Conservation (phyloP, 2,888 invertebrate species). For the Pterostichus madidus region DNA sequence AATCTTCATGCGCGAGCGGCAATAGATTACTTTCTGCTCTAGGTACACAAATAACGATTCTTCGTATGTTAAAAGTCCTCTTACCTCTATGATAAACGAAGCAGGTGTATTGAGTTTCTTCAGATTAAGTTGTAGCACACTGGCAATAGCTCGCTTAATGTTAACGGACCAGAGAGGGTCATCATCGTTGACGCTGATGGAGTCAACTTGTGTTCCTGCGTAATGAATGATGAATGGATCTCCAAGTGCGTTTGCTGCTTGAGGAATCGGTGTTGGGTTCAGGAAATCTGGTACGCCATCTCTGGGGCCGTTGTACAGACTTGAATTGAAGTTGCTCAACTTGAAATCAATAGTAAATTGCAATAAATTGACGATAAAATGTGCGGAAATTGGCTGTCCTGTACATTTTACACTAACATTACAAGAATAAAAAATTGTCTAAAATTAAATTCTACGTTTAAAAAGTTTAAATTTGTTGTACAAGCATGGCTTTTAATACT, state of each 20-base stretch:
- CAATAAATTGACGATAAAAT: too few relatives aligned
- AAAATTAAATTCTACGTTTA: too few relatives aligned
- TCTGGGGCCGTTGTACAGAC: slow-evolving; percentile 64
- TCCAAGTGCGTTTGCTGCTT: slow-evolving; percentile 32
- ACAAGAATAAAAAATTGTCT: too few relatives aligned
- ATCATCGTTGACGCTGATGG: slow-evolving; percentile 53
- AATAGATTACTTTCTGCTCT: too few relatives aligned
- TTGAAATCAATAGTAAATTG: not conserved
- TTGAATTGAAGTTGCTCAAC: slow-evolving; percentile 64
- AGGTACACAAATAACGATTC: not conserved
- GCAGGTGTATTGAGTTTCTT: slow-evolving; percentile 55
- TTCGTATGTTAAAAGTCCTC: not conserved
- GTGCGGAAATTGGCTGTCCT: too few relatives aligned
- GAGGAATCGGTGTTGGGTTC: slow-evolving; percentile 44
- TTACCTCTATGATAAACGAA: slow-evolving; percentile 64
- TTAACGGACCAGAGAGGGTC: slow-evolving; percentile 65
- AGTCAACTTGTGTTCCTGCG: slow-evolving; percentile 54
- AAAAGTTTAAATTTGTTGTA: too few relatives aligned
- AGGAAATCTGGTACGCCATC: slow-evolving; percentile 51
- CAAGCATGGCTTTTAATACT: too few relatives aligned
- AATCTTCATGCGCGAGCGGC: too few relatives aligned
- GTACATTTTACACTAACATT: too few relatives aligned
- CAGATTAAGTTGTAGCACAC: slow-evolving; percentile 65
- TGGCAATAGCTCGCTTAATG: slow-evolving; percentile 66
- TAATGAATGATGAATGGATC: slow-evolving; percentile 64